phyloP scores from a whole-genome alignment of 2,113 vertebrate species.

The Odontophorus gujanensis region DNA sequence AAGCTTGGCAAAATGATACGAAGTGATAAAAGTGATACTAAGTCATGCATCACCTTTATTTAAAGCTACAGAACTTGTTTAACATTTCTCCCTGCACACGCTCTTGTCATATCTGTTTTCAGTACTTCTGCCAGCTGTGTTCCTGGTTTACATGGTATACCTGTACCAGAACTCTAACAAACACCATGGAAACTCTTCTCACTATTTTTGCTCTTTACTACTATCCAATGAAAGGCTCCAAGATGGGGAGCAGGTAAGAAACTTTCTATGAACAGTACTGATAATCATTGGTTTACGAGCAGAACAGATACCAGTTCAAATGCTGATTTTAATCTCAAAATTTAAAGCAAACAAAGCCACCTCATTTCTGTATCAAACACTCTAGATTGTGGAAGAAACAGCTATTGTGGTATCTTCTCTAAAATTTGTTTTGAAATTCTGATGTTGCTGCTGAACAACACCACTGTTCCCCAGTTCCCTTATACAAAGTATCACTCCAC shows the following conservation, averaged over 20 bases:
- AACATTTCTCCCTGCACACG: neutral
- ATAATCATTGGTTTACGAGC: neutral
- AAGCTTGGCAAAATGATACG: neutral
- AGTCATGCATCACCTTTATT: neutral
- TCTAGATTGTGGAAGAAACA: neutral
- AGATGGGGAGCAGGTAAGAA: conserved; percentile 84
- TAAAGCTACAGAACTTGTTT: neutral
- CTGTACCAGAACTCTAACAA: conserved; percentile 94
- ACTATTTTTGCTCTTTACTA: conserved; percentile 88
- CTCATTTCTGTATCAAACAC: neutral
- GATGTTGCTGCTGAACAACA: neutral
- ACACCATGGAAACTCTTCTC: conserved; percentile 91
- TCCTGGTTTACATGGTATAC: conserved; percentile 99
- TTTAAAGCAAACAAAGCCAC: neutral
- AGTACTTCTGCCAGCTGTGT: conserved; percentile 93
- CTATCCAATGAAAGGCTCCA: conserved; percentile 87
- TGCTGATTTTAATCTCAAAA: neutral
- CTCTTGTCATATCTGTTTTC: conserved; percentile 36
- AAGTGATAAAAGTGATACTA: neutral
- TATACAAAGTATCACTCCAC: neutral
- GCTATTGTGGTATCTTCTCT: neutral
- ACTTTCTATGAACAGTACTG: neutral
- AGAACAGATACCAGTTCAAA: neutral
- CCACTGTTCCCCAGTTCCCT: neutral
- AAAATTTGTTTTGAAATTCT: accelerated